phyloP scores from a whole-genome alignment of 2,113 vertebrate genomes.

The Laterallus jamaicensis region DNA sequence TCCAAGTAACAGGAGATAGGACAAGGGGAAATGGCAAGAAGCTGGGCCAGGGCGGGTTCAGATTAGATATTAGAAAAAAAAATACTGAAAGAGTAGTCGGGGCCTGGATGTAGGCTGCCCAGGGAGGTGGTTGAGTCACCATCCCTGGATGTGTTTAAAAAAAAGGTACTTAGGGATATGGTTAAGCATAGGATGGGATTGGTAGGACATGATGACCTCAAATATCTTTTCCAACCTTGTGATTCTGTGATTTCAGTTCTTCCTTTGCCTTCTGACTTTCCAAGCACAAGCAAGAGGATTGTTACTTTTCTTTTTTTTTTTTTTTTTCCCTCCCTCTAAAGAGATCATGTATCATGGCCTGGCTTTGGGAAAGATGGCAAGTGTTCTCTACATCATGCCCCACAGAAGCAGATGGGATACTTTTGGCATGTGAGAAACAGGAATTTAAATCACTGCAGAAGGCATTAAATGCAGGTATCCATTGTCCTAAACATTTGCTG shows the following conservation, averaged over 20 bases:
- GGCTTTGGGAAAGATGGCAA: not conserved
- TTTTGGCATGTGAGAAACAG: not conserved
- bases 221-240: too few relatives aligned
- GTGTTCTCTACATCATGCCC: not conserved
- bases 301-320: not conserved
- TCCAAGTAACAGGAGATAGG: too few relatives aligned
- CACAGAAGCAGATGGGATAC: not conserved
- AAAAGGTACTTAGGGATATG: too few relatives aligned
- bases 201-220: too few relatives aligned
- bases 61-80: too few relatives aligned
- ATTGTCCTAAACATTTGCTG: not conserved
- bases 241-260: not conserved
- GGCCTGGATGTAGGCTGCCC: too few relatives aligned
- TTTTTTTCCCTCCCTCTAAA: not conserved
- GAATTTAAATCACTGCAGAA: not conserved
- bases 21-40: too few relatives aligned
- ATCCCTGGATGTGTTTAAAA: too few relatives aligned
- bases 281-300: not conserved
- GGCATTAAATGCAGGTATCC: not conserved
- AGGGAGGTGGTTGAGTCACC: too few relatives aligned
- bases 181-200: too few relatives aligned
- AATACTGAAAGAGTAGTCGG: too few relatives aligned
- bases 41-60: too few relatives aligned
- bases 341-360: not conserved
- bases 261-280: not conserved